Evolutionary conservation across 1,140 invertebrate species (phyloP).

Genomic region (Pissodes strobi): DNA sequence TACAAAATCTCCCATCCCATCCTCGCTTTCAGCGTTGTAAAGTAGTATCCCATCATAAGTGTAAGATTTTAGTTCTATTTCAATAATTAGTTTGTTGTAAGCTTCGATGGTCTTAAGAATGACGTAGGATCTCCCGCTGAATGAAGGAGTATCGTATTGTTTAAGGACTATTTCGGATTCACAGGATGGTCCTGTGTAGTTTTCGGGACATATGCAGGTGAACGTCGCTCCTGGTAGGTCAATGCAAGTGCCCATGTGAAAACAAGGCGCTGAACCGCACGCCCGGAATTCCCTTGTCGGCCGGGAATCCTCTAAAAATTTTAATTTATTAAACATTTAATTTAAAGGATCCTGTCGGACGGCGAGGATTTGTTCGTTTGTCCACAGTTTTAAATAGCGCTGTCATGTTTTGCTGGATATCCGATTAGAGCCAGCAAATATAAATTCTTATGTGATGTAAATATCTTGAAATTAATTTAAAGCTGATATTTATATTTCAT

Average conservation of each 20-base stretch:
- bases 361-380: background rate
- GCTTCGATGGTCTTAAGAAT: constrained; percentile 77
- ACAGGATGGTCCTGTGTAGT: constrained; percentile 72
- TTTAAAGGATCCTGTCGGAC: background rate
- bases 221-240: constrained; percentile 73
- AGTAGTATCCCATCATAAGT: constrained; percentile 85
- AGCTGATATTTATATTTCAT: too few species aligned
- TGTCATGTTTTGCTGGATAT: too few species aligned
- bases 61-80: constrained; percentile 86
- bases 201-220: constrained; percentile 74
- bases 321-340: background rate
- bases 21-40: constrained; percentile 84
- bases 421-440: too few species aligned
- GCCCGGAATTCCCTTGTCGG: constrained; percentile 69
- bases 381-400: background rate
- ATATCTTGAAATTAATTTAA: too few species aligned
- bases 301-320: constrained; percentile 37
- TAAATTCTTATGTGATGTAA: too few species aligned
- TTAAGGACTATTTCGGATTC: constrained; percentile 64
- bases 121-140: constrained; percentile 73
- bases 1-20: constrained; percentile 88
- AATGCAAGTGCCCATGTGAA: constrained; percentile 76
- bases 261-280: constrained; percentile 77
- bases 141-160: constrained; percentile 70
- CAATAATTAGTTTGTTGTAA: constrained; percentile 84